These are phyloP conservation scores for Larimichthys polyactis DNA, from an alignment of 2,113 vertebrate genomes.

Conservation along the genomic window DNA sequence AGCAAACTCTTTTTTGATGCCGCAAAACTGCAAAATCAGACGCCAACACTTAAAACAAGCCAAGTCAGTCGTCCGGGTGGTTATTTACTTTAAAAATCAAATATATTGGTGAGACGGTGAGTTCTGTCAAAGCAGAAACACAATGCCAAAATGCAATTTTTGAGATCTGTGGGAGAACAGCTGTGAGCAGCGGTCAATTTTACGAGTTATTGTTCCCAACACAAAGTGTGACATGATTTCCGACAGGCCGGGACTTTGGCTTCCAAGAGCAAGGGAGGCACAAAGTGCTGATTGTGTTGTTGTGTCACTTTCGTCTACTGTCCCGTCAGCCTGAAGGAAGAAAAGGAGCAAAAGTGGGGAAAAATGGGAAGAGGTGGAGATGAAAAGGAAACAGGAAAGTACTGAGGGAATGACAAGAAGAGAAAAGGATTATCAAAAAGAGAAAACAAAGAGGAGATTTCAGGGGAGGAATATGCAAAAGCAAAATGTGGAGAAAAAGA, in stretches of 20 bases:
- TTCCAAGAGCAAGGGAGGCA: conserved; percentile 5
- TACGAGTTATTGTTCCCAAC: conserved; percentile 25
- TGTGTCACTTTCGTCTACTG: conserved; percentile 34
- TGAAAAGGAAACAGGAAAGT: neutral
- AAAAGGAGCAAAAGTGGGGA: neutral
- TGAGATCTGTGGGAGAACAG: conserved; percentile 35
- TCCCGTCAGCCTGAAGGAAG: conserved; percentile 16
- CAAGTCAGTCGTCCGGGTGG: neutral
- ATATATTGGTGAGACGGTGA: neutral
- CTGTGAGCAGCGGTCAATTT: neutral
- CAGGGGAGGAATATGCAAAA: neutral
- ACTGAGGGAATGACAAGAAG: neutral
- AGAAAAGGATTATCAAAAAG: too few relatives aligned
- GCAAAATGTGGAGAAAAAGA: neutral
- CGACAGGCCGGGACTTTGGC: conserved; percentile 26
- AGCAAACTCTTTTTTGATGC: neutral
- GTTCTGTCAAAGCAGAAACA: conserved; percentile 13
- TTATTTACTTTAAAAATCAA: conserved; percentile 15
- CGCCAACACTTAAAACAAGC: neutral
- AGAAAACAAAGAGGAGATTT: neutral
- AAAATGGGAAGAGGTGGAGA: conserved; percentile 14
- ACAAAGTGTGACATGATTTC: conserved; percentile 40
- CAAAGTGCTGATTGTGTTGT: conserved; percentile 34
- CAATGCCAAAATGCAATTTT: neutral
- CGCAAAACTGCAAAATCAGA: neutral